phyloP scores from a whole-genome alignment of 2,888 invertebrate genomes.

The Cecidostiba fungosa region DNA sequence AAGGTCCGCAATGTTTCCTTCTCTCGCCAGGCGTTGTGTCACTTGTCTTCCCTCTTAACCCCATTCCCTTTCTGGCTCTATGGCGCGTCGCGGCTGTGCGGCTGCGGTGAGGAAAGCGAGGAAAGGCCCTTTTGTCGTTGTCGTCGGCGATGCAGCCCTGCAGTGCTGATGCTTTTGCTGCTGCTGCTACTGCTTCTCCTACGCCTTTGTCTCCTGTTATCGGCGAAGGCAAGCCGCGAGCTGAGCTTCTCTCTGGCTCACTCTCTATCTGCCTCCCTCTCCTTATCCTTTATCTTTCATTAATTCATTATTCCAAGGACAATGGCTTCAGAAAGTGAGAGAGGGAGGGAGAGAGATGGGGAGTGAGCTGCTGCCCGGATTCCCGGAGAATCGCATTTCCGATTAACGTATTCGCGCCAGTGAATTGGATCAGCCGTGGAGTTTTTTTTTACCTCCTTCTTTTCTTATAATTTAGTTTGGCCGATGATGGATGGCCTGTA shows the following conservation, averaged over 20 bases:
- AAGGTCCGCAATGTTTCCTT: constrained; percentile 52
- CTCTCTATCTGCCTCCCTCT: background rate
- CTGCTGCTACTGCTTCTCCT: background rate
- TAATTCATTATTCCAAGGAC: constrained; percentile 60
- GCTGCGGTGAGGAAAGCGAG: constrained; percentile 18
- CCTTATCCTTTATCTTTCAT: constrained; percentile 60
- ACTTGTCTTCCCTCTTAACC: constrained; percentile 20
- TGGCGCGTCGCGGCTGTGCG: background rate
- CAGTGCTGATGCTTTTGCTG: constrained; percentile 11
- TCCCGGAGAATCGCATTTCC: constrained; percentile 27
- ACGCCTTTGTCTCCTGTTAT: constrained; percentile 58
- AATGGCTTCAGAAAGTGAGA: constrained; percentile 34
- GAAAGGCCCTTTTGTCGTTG: constrained; percentile 45
- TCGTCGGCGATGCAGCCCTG: background rate
- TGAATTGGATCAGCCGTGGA: constrained; percentile 27
- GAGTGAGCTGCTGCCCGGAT: background rate
- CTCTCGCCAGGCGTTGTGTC: constrained; percentile 35
- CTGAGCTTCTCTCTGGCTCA: constrained; percentile 8
- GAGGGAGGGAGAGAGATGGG: background rate
- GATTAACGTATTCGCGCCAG: constrained; percentile 16
- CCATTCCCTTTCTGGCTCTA: background rate
- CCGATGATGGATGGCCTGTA: constrained; percentile 25
- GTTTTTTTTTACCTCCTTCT: background rate
- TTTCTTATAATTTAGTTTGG: constrained; percentile 15
- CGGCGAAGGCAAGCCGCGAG: constrained; percentile 39